A percentile compares a stretch with the other conserved stretches of the same genome.
These are phyloP conservation scores for Aurelia aurita complex sp. Pacific DNA, from an alignment of 30 jellyfish, hydroid and myxozoan species.

Conservation along the genomic window DNA sequence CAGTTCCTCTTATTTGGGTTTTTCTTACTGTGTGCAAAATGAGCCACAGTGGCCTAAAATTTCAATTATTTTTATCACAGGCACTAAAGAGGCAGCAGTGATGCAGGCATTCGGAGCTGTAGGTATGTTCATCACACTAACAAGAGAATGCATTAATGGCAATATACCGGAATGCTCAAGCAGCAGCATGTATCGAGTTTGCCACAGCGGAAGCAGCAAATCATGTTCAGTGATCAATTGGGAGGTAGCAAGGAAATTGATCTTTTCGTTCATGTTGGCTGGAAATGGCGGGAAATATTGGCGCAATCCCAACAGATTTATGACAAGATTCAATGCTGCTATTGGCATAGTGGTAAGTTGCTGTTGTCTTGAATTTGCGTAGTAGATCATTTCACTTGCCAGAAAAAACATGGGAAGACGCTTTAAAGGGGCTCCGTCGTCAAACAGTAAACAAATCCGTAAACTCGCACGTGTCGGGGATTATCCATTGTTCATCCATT, in stretches of 20 bases:
- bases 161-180: conserved; percentile 40
- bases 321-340: conserved; percentile 48
- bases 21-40: too few relatives aligned
- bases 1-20: too few relatives aligned
- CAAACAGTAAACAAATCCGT: too few relatives aligned
- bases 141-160: conserved; percentile 63
- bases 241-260: conserved; percentile 51
- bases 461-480: too few relatives aligned
- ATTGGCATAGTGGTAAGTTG: conserved; percentile 66
- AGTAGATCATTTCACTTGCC: too few relatives aligned
- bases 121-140: conserved; percentile 56
- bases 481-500: too few relatives aligned
- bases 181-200: conserved; percentile 51
- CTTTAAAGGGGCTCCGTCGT: too few relatives aligned
- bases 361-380: neutral
- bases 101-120: conserved; percentile 81
- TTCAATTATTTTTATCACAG: conserved; percentile 11
- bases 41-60: too few relatives aligned
- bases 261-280: conserved; percentile 43
- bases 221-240: conserved; percentile 62
- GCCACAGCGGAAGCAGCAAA: conserved; percentile 35
- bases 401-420: too few relatives aligned
- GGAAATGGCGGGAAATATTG: conserved; percentile 46
- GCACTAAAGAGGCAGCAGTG: conserved; percentile 77
- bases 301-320: conserved; percentile 51